A percentile compares a stretch with the other conserved stretches of the same genome.
phyloP scores from a whole-genome alignment of 2,797 vertebrate species.

The Hozukius guyotensis region DNA sequence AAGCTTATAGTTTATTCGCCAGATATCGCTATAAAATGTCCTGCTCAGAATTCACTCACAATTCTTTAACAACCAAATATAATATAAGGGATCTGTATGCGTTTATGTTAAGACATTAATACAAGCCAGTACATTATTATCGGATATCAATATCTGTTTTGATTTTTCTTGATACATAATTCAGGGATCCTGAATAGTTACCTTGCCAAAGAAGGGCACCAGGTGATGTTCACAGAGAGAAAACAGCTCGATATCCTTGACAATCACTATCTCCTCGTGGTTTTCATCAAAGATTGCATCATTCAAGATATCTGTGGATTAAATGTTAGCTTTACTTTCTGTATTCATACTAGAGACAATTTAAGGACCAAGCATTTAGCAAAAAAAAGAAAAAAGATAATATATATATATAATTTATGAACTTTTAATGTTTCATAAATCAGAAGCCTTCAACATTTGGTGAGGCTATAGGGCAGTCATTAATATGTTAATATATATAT shows the following conservation, averaged over 20 bases:
- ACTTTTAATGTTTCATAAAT: too few species aligned
- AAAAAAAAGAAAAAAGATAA: neutral
- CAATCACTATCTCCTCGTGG: conserved; percentile 82
- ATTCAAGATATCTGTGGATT: conserved; percentile 75
- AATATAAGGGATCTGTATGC: neutral
- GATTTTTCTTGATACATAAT: too few species aligned
- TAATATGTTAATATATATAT: too few species aligned
- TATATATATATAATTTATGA: too few species aligned
- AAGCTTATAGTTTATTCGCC: neutral
- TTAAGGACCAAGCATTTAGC: neutral
- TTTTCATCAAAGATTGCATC: conserved; percentile 83
- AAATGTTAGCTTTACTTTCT: neutral
- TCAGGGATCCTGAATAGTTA: conserved; percentile 29
- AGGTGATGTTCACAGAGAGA: conserved; percentile 84
- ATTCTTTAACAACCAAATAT: neutral
- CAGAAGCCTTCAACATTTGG: too few species aligned
- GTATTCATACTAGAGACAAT: neutral
- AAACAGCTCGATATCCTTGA: conserved; percentile 82
- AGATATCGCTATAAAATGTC: neutral
- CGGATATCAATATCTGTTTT: neutral
- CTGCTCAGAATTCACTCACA: neutral
- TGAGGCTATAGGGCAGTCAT: too few species aligned
- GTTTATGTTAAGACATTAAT: neutral
- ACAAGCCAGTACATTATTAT: neutral
- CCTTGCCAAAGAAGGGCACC: conserved; percentile 84